A percentile compares a stretch with the other conserved stretches of the same genome.
Conservation (phyloP, 2,797 vertebrate species). For the Buceros bicornis region DNA sequence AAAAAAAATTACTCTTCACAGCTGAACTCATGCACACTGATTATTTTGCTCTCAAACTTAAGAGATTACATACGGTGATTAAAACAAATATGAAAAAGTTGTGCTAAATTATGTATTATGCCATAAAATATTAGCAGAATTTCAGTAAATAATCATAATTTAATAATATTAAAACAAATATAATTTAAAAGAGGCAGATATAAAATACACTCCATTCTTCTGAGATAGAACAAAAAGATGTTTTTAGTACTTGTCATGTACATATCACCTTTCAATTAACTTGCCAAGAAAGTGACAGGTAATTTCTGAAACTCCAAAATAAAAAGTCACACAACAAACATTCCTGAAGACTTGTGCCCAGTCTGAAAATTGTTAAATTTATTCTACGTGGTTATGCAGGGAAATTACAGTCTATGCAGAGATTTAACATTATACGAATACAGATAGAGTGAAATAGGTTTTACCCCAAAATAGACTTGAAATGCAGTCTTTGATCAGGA, state of each 20-base stretch:
- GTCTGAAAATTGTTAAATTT: background rate
- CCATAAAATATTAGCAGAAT: constrained; percentile 6
- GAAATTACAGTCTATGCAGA: background rate
- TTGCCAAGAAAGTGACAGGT: background rate
- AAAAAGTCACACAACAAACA: background rate
- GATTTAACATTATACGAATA: background rate
- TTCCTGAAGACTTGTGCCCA: background rate
- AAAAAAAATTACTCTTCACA: background rate
- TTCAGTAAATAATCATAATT: background rate
- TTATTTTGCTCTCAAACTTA: background rate
- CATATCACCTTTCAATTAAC: background rate
- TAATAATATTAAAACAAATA: background rate
- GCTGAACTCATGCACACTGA: background rate
- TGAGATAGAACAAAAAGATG: background rate
- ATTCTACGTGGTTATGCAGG: background rate
- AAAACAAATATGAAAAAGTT: background rate
- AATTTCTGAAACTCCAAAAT: background rate
- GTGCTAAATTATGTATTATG: background rate
- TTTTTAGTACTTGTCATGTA: background rate
- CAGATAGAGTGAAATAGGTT: background rate
- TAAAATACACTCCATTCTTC: background rate
- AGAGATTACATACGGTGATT: background rate
- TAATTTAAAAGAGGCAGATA: background rate
- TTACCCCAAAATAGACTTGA: background rate
- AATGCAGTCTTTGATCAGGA: background rate